Conservation (phyloP, 1,140 invertebrate genomes). For the Charaxes varanes region DNA sequence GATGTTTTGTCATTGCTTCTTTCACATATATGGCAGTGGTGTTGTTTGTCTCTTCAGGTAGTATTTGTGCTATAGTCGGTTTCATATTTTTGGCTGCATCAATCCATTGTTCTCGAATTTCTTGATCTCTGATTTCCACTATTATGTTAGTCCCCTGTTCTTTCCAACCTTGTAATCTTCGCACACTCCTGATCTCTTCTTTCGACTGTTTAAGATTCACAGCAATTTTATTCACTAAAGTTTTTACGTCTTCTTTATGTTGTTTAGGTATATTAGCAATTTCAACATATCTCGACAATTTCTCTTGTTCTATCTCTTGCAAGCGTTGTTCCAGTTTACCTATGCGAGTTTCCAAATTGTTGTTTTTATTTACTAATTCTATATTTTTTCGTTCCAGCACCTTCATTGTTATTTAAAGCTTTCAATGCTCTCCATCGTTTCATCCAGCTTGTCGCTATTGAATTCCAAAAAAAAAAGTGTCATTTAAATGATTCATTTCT, state of each 20-base stretch:
- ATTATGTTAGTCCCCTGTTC: slow-evolving; percentile 4
- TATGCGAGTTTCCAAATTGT: too few relatives aligned
- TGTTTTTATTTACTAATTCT: too few relatives aligned
- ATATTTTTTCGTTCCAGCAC: too few relatives aligned
- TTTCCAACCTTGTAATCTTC: neutral
- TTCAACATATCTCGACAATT: neutral
- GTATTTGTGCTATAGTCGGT: slow-evolving; percentile 1
- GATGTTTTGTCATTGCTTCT: slow-evolving; percentile 8
- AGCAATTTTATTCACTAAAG: too few relatives aligned
- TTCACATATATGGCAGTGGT: slow-evolving; percentile 5
- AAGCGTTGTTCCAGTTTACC: slow-evolving; percentile 5
- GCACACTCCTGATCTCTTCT: slow-evolving; percentile 1
- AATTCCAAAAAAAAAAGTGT: too few relatives aligned
- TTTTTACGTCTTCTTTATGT: neutral
- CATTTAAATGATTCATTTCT: too few relatives aligned
- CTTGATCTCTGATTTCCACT: slow-evolving; percentile 6
- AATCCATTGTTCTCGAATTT: slow-evolving; percentile 10
- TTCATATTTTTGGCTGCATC: slow-evolving; percentile 2
- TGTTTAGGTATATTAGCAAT: slow-evolving; percentile 1
- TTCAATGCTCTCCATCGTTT: too few relatives aligned
- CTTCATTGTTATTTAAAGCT: too few relatives aligned
- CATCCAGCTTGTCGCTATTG: too few relatives aligned
- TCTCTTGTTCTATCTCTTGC: slow-evolving; percentile 2
- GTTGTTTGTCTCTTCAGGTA: neutral
- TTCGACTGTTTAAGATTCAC: neutral